Percentiles rank a stretch among this genome's conserved stretches.
Evolutionary conservation across 2,113 vertebrate species (phyloP).

Genomic region (Capreolus pygargus): DNA sequence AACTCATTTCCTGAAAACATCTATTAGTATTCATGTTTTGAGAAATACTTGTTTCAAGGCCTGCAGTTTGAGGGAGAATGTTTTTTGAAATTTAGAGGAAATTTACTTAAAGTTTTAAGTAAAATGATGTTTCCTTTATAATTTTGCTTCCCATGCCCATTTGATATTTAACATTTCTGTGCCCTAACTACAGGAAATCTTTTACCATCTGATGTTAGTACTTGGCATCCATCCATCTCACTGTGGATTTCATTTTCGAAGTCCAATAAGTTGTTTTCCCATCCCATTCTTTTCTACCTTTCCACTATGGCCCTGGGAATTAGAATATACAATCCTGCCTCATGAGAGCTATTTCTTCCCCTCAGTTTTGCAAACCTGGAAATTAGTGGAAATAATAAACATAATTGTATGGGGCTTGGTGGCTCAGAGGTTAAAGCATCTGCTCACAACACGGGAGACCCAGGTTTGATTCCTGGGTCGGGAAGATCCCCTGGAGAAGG

Average conservation of each 20-base stretch:
- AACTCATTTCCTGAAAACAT: neutral
- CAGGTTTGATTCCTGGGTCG: too few relatives aligned
- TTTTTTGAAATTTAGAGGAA: constrained; percentile 5
- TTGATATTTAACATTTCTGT: constrained; percentile 9
- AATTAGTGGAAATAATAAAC: neutral
- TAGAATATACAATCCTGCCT: constrained; percentile 9
- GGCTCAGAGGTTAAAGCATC: too few relatives aligned
- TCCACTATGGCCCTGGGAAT: constrained; percentile 8
- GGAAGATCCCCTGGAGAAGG: too few relatives aligned
- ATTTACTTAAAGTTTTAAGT: neutral
- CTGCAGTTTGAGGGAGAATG: neutral
- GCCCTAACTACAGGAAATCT: neutral
- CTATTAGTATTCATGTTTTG: constrained; percentile 9
- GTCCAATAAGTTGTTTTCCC: constrained; percentile 2
- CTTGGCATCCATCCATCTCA: neutral
- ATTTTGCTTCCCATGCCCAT: neutral
- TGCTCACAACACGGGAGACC: too few relatives aligned
- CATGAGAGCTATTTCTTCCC: neutral
- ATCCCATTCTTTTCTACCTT: neutral
- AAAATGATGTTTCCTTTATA: constrained; percentile 33
- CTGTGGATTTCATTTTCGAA: constrained; percentile 35
- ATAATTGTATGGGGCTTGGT: neutral
- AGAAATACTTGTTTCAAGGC: constrained; percentile 4
- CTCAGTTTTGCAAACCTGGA: constrained; percentile 4
- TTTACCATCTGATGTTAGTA: neutral